These are phyloP conservation scores for Drosophila hydei DNA, from an alignment of 1,140 invertebrate genomes.

Conservation along the genomic window DNA sequence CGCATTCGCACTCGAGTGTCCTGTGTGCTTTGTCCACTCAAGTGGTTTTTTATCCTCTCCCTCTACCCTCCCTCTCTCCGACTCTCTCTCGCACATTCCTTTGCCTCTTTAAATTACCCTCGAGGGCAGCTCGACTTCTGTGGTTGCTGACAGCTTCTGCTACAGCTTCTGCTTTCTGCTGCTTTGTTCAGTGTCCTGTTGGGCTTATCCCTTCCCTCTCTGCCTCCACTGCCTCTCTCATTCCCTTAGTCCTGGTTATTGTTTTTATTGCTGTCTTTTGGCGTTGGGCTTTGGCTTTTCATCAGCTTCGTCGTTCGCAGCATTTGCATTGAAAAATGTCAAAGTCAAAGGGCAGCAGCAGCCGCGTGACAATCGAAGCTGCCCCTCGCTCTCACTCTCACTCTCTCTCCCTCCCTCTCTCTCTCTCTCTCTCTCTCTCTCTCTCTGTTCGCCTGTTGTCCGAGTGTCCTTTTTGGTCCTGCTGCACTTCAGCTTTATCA, in stretches of 20 bases:
- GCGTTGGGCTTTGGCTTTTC: constrained; percentile 66
- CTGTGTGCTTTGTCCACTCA: constrained; percentile 71
- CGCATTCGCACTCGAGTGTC: constrained; percentile 14
- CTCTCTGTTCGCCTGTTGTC: constrained; percentile 18
- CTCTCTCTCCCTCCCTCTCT: not conserved
- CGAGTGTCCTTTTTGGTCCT: constrained; percentile 49
- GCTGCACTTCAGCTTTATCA: constrained; percentile 51
- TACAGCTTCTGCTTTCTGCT: constrained; percentile 26
- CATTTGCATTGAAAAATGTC: constrained; percentile 79
- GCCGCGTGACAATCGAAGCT: constrained; percentile 46
- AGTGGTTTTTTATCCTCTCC: constrained; percentile 39
- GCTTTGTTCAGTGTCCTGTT: constrained; percentile 58
- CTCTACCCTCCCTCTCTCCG: not conserved
- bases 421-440: not conserved
- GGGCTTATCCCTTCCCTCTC: not conserved
- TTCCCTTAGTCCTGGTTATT: constrained; percentile 5
- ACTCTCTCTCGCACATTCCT: constrained; percentile 33
- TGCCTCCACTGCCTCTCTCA: not conserved
- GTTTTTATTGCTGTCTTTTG: constrained; percentile 69
- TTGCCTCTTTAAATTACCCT: constrained; percentile 68
- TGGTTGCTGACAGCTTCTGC: constrained; percentile 25
- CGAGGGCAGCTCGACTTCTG: constrained; percentile 65
- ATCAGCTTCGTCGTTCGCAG: constrained; percentile 57
- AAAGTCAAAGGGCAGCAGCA: constrained; percentile 62
- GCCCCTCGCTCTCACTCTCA: not conserved